These are phyloP conservation scores for Sebastes schlegelii DNA, from an alignment of 2,113 vertebrate species.

Conservation along the genomic window DNA sequence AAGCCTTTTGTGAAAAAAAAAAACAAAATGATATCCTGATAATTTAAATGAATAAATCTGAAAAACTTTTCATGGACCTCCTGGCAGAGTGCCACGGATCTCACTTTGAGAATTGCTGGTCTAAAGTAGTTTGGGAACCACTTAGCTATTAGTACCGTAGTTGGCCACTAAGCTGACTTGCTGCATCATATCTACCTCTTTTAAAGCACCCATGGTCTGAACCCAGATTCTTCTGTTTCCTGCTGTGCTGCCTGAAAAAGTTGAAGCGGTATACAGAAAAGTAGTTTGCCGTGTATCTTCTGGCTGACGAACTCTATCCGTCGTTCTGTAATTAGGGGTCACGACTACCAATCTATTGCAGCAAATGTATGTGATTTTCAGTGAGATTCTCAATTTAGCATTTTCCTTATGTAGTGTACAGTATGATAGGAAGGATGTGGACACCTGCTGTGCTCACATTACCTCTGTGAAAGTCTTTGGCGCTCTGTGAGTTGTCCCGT, in stretches of 20 bases:
- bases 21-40: no score
- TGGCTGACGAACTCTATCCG: neutral
- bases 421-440: neutral
- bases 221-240: neutral
- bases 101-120: no score
- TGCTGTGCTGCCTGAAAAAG: neutral
- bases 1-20: no score
- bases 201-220: neutral
- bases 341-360: neutral
- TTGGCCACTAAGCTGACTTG: no score
- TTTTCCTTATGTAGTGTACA: neutral
- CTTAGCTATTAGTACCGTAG: no score
- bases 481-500: constrained; percentile 9
- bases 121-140: no score
- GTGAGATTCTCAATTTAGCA: neutral
- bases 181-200: neutral
- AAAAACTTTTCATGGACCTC: no score
- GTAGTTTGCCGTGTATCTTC: neutral
- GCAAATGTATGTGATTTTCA: neutral
- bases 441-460: constrained; percentile 19
- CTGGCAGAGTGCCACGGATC: no score
- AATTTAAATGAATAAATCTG: no score
- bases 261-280: neutral
- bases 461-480: neutral
- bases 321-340: neutral